Base-by-base conservation (phyloP, 2,797 vertebrate genomes). In the Ispidina picta region DNA sequence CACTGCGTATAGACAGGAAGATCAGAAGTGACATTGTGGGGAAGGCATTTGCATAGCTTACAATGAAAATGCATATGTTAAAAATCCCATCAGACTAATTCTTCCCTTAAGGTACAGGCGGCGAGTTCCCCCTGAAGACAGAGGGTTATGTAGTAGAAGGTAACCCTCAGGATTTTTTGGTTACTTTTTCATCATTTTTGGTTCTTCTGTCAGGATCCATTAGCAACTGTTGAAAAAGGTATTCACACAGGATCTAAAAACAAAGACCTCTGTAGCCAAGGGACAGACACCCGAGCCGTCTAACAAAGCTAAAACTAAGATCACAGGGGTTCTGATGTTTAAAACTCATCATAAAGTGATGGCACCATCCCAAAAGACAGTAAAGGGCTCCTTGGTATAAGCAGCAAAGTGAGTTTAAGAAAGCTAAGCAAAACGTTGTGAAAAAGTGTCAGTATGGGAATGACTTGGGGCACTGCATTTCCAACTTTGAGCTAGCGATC, bases 81-180 rank as follows among this genome's bases (percentile, higher is more conserved):
- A 89, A 95, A 92, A 89, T 93, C 92, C 94, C 94, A 60, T 87
- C 84, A 92, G 93, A 81, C 59, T 81, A 89, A 95, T 93, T 93
- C 79, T 89, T 74, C 84, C 94, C 92, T 88, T 80, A 93, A 92
- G 95, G 89, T 89, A 92, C 37, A 88, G 66, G 41, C 76, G 87
- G 76, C 2, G 19, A 87, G 83, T 87, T 87, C 37, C 84, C 82
- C 84, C 82, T 56, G 70, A 95, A 94, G 93, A 95, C 66, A 90
- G 39, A 90, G 21, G 51, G 44, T 43, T 90, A 74, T 68, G 88
- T 74, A 89, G 75, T 44, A 28, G 79, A 90, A 89, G 87, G 76
- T 78, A 96, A 93, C 89, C 93, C 95, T 78, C 62, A 94, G 94
- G 94, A 95, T 51, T 92, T 95, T 96, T 95, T 94, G 89, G 93